Evolutionary conservation across 2,113 vertebrate species (phyloP).

Genomic region (Willisornis vidua): DNA sequence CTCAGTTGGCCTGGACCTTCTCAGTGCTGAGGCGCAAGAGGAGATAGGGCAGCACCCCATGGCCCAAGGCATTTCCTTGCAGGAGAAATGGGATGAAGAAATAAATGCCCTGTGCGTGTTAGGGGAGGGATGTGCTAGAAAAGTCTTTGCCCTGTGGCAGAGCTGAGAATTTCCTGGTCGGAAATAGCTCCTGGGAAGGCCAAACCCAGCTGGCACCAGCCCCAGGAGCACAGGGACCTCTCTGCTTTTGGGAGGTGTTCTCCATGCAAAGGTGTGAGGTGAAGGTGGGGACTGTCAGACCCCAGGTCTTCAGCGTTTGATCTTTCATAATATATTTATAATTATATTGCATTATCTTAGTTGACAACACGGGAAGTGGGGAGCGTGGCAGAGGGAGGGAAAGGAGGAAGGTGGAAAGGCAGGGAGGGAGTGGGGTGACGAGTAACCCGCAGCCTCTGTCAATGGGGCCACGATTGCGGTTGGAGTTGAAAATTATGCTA

Average conservation of each 20-base stretch:
- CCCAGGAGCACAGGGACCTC: fast-evolving
- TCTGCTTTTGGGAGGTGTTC: background rate
- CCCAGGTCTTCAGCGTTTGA: background rate
- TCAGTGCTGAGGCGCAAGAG: background rate
- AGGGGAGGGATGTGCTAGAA: background rate
- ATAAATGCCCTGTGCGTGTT: background rate
- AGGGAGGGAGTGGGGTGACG: background rate
- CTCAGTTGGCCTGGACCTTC: background rate
- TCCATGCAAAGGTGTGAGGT: background rate
- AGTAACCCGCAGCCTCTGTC: background rate
- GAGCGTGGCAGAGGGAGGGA: fast-evolving
- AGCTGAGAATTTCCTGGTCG: background rate
- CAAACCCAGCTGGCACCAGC: background rate
- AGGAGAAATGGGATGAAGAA: background rate
- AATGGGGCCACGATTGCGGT: background rate
- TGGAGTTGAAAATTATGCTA: constrained; percentile 50
- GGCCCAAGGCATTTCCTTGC: background rate
- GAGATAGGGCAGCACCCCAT: background rate
- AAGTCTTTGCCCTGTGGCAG: fast-evolving
- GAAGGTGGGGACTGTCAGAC: background rate
- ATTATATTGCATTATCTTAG: constrained; percentile 71
- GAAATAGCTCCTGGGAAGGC: background rate
- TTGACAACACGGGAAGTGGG: background rate
- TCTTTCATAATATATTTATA: constrained; percentile 55
- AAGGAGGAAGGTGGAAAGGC: background rate